Evolutionary conservation across 2,797 vertebrate species (phyloP).

Genomic region (Heliangelus exortis): DNA sequence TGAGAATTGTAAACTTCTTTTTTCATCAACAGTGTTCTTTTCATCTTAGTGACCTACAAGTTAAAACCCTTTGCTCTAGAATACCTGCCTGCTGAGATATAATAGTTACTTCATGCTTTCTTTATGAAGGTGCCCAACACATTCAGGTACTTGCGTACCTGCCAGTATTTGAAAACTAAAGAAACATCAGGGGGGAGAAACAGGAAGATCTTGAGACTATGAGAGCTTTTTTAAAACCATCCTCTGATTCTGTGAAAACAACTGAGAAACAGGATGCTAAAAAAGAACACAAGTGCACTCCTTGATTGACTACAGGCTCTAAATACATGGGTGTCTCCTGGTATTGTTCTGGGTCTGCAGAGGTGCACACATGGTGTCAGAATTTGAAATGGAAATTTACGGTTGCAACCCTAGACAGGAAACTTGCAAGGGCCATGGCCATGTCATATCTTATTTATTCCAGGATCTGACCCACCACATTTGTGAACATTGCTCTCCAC

Average conservation of each 20-base stretch:
- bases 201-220: background rate
- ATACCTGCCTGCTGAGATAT: background rate
- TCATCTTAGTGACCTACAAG: background rate
- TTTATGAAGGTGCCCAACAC: background rate
- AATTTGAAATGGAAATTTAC: background rate
- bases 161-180: background rate
- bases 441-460: background rate
- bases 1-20: background rate
- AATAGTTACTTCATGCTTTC: background rate
- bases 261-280: background rate
- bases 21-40: background rate
- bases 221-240: background rate
- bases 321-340: background rate
- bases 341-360: background rate
- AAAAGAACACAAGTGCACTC: background rate
- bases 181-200: background rate
- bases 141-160: background rate
- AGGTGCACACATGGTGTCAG: fast-evolving
- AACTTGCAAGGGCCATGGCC: background rate
- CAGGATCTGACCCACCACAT: background rate
- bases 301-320: background rate
- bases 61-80: background rate
- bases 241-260: background rate
- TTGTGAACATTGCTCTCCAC: fast-evolving
- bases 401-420: conserved; percentile 33